Conservation (phyloP, 2,797 vertebrate species). For the Hozukius guyotensis region DNA sequence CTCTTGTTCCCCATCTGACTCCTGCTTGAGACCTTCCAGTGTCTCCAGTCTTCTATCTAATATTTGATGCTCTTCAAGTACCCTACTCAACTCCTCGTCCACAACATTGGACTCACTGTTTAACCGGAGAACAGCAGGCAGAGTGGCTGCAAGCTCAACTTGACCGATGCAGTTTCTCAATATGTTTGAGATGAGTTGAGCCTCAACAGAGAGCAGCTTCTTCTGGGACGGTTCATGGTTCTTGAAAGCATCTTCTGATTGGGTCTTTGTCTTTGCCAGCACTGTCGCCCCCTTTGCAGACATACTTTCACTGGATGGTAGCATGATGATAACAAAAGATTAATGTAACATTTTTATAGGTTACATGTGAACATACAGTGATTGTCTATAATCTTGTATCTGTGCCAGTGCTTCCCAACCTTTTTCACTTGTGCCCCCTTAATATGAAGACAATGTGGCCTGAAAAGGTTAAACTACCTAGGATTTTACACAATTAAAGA, state of each 20-base stretch:
- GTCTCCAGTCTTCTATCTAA: slow-evolving; percentile 64
- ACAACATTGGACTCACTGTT: slow-evolving; percentile 35
- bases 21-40: slow-evolving; percentile 26
- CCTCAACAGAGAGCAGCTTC: slow-evolving; percentile 76
- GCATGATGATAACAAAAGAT: background rate
- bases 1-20: background rate
- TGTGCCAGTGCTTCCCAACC: background rate
- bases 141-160: slow-evolving; percentile 78
- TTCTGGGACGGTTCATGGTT: slow-evolving; percentile 49
- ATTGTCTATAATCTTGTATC: background rate
- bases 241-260: slow-evolving; percentile 39
- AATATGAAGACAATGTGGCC: background rate
- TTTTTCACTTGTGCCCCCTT: background rate
- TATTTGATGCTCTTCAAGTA: slow-evolving; percentile 70
- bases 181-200: slow-evolving; percentile 79
- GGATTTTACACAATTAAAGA: background rate
- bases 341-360: background rate
- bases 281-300: slow-evolving; percentile 12
- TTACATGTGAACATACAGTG: background rate
- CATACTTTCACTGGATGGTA: slow-evolving; percentile 39
- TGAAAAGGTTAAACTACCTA: background rate
- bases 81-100: slow-evolving; percentile 53
- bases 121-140: slow-evolving; percentile 62
- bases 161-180: slow-evolving; percentile 84
- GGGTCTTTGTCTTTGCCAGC: slow-evolving; percentile 5